Conservation (phyloP, 2,113 vertebrate species). For the Triplophysa rosa region DNA sequence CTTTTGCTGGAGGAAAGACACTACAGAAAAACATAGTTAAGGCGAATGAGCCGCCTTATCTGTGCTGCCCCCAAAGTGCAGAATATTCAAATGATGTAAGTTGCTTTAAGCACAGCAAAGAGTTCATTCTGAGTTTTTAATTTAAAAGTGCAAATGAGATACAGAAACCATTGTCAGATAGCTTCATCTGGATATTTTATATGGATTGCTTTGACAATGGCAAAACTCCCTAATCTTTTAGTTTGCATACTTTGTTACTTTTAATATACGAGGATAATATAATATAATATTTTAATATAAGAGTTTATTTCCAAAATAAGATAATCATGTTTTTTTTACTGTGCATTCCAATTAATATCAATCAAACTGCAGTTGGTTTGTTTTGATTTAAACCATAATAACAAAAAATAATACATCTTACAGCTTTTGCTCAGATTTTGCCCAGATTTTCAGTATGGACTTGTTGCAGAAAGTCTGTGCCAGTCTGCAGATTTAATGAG, state of each 20-base stretch:
- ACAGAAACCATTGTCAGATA: background rate
- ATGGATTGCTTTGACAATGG: background rate
- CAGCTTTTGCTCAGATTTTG: no score
- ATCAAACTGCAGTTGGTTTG: no score
- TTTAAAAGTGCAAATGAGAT: conserved; percentile 26
- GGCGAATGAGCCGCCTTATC: conserved; percentile 5
- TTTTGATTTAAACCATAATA: no score
- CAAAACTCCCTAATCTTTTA: background rate
- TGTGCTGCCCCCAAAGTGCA: conserved; percentile 1
- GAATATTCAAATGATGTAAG: conserved; percentile 38
- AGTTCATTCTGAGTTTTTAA: conserved; percentile 9
- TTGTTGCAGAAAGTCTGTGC: no score
- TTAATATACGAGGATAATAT: background rate
- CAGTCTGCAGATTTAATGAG: no score
- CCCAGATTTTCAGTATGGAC: no score
- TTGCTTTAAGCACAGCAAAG: conserved; percentile 22
- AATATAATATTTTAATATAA: no score
- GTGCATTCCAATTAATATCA: no score
- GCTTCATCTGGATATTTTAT: background rate
- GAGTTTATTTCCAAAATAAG: no score
- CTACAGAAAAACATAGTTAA: background rate
- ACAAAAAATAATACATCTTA: no score
- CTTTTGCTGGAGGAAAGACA: conserved; percentile 37
- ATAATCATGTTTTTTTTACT: no score
- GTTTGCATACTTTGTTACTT: background rate